Percentiles rank a stretch among this genome's conserved stretches.
phyloP scores from a whole-genome alignment of 2,797 vertebrate genomes.

The Rhinatrema bivittatum region DNA sequence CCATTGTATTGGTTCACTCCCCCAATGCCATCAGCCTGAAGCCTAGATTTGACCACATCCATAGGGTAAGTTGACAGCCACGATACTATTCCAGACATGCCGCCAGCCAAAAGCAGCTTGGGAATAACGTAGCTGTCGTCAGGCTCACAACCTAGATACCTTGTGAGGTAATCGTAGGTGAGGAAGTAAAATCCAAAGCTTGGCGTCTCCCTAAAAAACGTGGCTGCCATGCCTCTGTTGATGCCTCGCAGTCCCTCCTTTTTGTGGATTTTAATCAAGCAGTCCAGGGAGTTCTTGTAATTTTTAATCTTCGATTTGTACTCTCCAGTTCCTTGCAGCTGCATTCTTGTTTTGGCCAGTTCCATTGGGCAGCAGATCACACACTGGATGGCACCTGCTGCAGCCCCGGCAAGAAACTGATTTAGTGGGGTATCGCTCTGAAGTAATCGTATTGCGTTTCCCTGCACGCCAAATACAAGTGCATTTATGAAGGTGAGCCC shows the following conservation, averaged over 20 bases:
- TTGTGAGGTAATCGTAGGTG: conserved; percentile 80
- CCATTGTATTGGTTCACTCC: conserved; percentile 72
- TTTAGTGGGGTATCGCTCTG: conserved; percentile 78
- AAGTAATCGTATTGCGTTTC: conserved; percentile 77
- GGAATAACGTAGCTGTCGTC: conserved; percentile 79
- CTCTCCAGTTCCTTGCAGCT: conserved; percentile 87
- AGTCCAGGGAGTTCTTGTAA: conserved; percentile 93
- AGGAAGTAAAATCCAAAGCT: conserved; percentile 94
- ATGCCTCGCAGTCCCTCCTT: conserved; percentile 79
- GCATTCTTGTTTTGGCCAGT: conserved; percentile 94
- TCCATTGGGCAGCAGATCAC: conserved; percentile 97
- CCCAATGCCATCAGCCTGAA: conserved; percentile 86
- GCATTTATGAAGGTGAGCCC: conserved; percentile 97
- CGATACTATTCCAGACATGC: conserved; percentile 85
- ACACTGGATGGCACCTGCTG: conserved; percentile 85
- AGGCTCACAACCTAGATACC: conserved; percentile 77
- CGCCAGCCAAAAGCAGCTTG: conserved; percentile 87
- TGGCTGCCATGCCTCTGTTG: conserved; percentile 87
- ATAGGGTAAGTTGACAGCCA: conserved; percentile 92
- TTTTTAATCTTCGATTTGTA: conserved; percentile 70
- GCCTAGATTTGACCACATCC: conserved; percentile 91
- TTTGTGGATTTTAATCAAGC: conserved; percentile 81
- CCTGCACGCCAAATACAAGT: conserved; percentile 92
- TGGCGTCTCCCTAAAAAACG: conserved; percentile 83
- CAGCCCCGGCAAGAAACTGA: conserved; percentile 88